Conservation (phyloP, 2,888 invertebrate species). For the Dioctria rufipes region DNA sequence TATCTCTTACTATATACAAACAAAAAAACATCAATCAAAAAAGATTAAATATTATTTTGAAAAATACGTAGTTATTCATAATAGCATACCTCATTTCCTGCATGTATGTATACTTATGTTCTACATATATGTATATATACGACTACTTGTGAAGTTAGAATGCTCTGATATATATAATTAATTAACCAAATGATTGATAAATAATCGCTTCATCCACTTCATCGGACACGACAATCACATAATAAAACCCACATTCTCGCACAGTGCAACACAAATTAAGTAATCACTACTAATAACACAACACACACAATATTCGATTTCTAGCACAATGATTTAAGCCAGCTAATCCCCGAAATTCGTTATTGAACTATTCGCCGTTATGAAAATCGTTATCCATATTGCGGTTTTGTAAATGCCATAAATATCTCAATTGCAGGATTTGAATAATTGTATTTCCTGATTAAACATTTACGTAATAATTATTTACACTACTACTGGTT, state of each 20-base stretch:
- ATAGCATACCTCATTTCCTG: constrained; percentile 42
- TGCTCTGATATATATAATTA: constrained; percentile 2
- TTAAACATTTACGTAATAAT: neutral
- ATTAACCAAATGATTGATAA: constrained; percentile 33
- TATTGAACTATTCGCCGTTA: constrained; percentile 10
- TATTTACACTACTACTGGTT: too few species aligned
- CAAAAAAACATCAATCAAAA: too few species aligned
- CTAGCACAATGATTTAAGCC: neutral
- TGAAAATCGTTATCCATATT: constrained; percentile 16
- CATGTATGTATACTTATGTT: constrained; percentile 1
- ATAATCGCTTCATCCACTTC: constrained; percentile 20
- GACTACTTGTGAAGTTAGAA: neutral
- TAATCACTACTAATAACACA: too few species aligned
- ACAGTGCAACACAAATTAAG: constrained; percentile 1
- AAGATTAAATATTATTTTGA: too few species aligned
- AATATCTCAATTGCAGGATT: neutral
- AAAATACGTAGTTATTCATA: neutral
- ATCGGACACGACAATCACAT: neutral
- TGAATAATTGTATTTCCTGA: constrained; percentile 1
- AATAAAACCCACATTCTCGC: neutral
- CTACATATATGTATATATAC: neutral
- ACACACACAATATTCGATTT: neutral
- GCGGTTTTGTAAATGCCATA: neutral
- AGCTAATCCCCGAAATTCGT: neutral
- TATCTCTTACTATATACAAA: too few species aligned